A percentile compares a stretch with the other conserved stretches of the same genome.
Conservation (phyloP, 2,113 vertebrate genomes). For the Pseudopodoces humilis region DNA sequence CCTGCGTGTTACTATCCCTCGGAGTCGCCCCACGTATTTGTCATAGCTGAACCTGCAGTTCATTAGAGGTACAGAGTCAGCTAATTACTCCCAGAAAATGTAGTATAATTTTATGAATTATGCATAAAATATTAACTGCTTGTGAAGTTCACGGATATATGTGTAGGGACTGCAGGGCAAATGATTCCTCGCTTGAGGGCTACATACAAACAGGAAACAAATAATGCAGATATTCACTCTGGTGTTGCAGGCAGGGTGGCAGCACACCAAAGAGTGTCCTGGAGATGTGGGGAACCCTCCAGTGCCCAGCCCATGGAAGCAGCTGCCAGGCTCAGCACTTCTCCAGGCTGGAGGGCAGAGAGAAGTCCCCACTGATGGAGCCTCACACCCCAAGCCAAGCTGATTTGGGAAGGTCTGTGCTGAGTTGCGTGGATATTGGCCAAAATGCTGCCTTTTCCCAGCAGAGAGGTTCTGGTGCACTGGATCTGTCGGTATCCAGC, state of each 20-base stretch:
- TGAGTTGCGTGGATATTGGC: not conserved
- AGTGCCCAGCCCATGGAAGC: not conserved
- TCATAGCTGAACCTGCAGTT: constrained; percentile 61
- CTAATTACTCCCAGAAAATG: constrained; percentile 66
- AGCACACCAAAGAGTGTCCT: fast-evolving
- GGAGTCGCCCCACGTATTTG: constrained; percentile 3
- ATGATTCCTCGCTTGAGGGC: constrained; percentile 10
- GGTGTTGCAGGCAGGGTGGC: not conserved
- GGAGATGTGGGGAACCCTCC: not conserved
- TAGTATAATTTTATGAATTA: constrained; percentile 61
- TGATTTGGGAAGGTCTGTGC: not conserved
- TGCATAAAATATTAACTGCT: constrained; percentile 68
- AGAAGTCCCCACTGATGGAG: not conserved
- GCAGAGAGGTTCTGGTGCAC: not conserved
- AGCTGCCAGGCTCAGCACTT: not conserved
- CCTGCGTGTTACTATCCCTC: constrained; percentile 49
- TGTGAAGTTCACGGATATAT: constrained; percentile 8
- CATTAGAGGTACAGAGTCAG: constrained; percentile 62
- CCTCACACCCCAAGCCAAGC: not conserved
- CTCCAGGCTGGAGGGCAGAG: not conserved
- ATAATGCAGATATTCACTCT: not conserved
- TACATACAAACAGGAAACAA: not conserved
- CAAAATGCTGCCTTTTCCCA: not conserved
- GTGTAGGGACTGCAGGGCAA: not conserved
- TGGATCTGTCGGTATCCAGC: not conserved